A percentile compares a stretch with the other conserved stretches of the same genome.
These are phyloP conservation scores for Neodiprion pinetum DNA, from an alignment of 1,140 invertebrate species.

Conservation along the genomic window DNA sequence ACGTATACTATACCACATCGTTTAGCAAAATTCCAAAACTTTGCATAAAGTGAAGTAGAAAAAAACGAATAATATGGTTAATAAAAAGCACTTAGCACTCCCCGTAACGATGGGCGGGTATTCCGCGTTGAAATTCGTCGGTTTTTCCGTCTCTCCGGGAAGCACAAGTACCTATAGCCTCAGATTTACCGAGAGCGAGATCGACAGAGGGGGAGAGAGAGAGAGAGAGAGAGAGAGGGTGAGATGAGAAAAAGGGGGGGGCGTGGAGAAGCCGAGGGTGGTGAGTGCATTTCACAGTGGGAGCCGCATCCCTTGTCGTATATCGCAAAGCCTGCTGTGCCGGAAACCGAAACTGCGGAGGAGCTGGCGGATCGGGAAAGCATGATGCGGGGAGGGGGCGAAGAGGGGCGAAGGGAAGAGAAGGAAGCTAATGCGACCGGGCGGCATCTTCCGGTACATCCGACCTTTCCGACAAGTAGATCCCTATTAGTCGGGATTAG, in stretches of 20 bases:
- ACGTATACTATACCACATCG: too few species aligned
- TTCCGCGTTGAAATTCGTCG: too few species aligned
- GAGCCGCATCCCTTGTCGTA: constrained; percentile 18
- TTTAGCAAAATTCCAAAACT: too few species aligned
- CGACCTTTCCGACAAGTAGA: not conserved
- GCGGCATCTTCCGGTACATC: not conserved
- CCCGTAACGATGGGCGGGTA: too few species aligned
- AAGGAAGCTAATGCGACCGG: constrained; percentile 5
- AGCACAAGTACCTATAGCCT: too few species aligned
- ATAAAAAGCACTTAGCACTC: too few species aligned
- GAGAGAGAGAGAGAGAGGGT: not conserved
- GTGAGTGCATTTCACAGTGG: constrained; percentile 7
- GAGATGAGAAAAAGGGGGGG: not conserved
- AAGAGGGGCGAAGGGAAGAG: not conserved
- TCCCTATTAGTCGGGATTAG: constrained; percentile 4
- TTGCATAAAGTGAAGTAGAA: too few species aligned
- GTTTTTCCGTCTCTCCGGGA: too few species aligned
- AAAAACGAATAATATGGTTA: too few species aligned
- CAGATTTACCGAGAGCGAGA: not conserved
- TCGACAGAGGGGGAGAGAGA: constrained; percentile 7
- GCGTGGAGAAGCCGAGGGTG: not conserved
- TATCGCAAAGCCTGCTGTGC: not conserved
- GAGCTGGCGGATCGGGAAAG: constrained; percentile 13
- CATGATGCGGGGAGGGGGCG: not conserved
- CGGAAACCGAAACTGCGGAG: not conserved